A percentile compares a stretch with the other conserved stretches of the same genome.
These are phyloP conservation scores for Thysanoteuthis rhombus DNA, from an alignment of 2,888 invertebrate genomes.

Conservation along the genomic window DNA sequence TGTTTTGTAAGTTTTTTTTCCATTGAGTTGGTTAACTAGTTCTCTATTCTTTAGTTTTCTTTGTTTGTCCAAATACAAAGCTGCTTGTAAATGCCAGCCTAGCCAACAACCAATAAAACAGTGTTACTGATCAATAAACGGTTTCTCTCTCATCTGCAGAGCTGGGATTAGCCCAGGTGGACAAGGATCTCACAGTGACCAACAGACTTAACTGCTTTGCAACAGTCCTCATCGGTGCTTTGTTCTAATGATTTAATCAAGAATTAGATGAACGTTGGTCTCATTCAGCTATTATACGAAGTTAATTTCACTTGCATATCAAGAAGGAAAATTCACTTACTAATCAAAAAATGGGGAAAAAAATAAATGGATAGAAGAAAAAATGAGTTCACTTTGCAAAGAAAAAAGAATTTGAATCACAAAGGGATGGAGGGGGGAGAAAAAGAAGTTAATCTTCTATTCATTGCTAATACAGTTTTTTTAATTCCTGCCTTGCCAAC, in stretches of 20 bases:
- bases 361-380: not conserved
- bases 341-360: not conserved
- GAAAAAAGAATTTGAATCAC: too few relatives aligned
- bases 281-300: not conserved
- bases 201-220: not conserved
- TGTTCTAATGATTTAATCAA: conserved; percentile 12
- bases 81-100: not conserved
- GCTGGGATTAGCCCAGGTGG: not conserved
- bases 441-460: not conserved
- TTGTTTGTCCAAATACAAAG: not conserved
- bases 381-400: not conserved
- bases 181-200: not conserved
- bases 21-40: not conserved
- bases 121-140: conserved; percentile 12
- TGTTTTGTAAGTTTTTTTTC: not conserved
- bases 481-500: not conserved
- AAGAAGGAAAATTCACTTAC: not conserved
- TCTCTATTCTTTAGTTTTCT: not conserved
- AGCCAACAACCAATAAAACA: conserved; percentile 12
- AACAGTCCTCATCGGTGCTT: not conserved
- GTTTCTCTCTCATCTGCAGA: not conserved
- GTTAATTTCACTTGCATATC: not conserved
- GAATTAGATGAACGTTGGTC: not conserved
- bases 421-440: not conserved
- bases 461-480: not conserved